These are phyloP conservation scores for Spizaetus ornatus DNA, from an alignment of 2,113 vertebrate species.

Conservation along the genomic window DNA sequence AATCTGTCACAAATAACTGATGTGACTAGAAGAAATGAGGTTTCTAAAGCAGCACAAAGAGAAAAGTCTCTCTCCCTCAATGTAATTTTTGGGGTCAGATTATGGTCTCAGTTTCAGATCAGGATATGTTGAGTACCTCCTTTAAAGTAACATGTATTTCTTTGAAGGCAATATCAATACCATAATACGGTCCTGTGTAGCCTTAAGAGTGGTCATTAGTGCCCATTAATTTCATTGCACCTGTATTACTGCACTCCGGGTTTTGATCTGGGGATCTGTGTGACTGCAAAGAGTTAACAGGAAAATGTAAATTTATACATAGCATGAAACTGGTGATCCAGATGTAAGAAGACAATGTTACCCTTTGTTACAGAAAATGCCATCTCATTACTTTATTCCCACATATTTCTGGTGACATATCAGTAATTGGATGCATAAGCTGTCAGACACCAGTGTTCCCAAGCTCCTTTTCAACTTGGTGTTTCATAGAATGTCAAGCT, in stretches of 20 bases:
- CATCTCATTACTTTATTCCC: slow-evolving; percentile 54
- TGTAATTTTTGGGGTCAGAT: background rate
- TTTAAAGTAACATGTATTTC: background rate
- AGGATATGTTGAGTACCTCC: background rate
- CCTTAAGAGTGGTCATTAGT: background rate
- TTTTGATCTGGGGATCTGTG: background rate
- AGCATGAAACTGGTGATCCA: slow-evolving; percentile 33
- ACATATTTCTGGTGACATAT: slow-evolving; percentile 58
- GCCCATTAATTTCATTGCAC: background rate
- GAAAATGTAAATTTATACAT: background rate
- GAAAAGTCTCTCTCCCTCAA: background rate
- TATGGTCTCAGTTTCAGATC: background rate
- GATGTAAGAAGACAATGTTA: slow-evolving; percentile 58
- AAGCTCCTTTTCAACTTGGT: slow-evolving; percentile 43
- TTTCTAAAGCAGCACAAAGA: background rate
- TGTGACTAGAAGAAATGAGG: background rate
- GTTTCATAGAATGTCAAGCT: background rate
- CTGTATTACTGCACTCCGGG: background rate
- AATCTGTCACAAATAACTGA: background rate
- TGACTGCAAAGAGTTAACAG: slow-evolving; percentile 42
- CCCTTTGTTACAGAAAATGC: slow-evolving; percentile 64
- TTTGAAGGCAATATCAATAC: background rate
- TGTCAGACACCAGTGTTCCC: slow-evolving; percentile 42
- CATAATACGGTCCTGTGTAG: background rate
- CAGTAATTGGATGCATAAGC: slow-evolving; percentile 65